phyloP scores from a whole-genome alignment of 2,113 vertebrate species.

The Pantherophis guttatus region DNA sequence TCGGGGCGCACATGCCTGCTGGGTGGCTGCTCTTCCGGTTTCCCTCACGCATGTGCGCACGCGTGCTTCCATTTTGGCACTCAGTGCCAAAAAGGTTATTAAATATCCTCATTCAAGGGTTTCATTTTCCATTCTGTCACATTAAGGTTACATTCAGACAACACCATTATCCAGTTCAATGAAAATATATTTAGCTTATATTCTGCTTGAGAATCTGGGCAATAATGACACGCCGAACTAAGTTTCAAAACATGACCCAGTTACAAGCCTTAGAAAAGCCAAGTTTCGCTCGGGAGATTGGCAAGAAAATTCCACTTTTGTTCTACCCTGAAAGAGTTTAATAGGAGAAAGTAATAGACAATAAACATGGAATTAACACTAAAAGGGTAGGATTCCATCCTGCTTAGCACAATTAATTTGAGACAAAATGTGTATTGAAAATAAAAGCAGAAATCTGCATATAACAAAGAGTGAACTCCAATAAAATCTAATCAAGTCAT shows the following conservation, averaged over 20 bases:
- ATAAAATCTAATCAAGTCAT: conserved; percentile 56
- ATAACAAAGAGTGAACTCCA: conserved; percentile 25
- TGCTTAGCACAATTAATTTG: conserved; percentile 25
- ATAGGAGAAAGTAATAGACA: conserved; percentile 1
- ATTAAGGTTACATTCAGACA: background rate
- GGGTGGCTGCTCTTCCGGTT: no score
- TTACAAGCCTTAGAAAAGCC: background rate
- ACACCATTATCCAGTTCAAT: background rate
- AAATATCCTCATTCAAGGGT: background rate
- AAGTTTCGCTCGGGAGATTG: background rate
- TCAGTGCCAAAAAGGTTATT: background rate
- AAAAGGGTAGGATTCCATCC: conserved; percentile 23
- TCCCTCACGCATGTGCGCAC: no score
- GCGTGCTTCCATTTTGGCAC: no score
- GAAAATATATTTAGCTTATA: background rate
- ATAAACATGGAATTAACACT: conserved; percentile 16
- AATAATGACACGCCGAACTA: background rate
- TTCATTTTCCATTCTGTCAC: background rate
- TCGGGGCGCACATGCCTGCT: no score
- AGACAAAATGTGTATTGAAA: conserved; percentile 21
- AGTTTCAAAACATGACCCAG: background rate
- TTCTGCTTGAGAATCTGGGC: background rate
- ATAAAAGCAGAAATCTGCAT: conserved; percentile 24
- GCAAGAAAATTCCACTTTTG: background rate
- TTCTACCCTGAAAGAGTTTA: conserved; percentile 5